A percentile compares a stretch with the other conserved stretches of the same genome.
These are phyloP conservation scores for Urocynchramus pylzowi DNA, from an alignment of 2,113 vertebrate species.

Conservation along the genomic window DNA sequence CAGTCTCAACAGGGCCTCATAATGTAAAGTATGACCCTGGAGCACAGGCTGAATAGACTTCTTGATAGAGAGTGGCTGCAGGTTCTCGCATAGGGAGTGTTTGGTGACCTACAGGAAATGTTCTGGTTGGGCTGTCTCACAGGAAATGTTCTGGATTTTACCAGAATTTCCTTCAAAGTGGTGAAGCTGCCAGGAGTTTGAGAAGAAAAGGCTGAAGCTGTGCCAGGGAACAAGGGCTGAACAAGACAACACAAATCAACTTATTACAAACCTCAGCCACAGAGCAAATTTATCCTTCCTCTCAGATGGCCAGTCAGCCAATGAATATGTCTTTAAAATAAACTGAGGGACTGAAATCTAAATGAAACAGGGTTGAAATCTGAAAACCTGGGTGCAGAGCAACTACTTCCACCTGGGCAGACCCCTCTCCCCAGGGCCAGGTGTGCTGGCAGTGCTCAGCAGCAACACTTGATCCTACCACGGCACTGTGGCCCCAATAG, in stretches of 20 bases:
- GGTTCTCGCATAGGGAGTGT: rapidly evolving
- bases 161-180: not conserved
- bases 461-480: not conserved
- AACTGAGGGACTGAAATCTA: not conserved
- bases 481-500: rapidly evolving
- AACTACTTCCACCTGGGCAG: not conserved
- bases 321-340: not conserved
- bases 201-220: not conserved
- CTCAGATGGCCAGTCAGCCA: not conserved
- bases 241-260: rapidly evolving
- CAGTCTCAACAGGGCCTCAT: not conserved
- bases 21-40: not conserved
- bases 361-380: not conserved
- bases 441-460: rapidly evolving
- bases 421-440: not conserved
- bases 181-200: not conserved
- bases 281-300: not conserved
- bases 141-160: not conserved
- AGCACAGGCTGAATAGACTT: not conserved
- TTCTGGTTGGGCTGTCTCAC: not conserved
- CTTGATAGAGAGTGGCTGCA: not conserved
- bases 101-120: not conserved
- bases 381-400: not conserved
- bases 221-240: not conserved
- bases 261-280: rapidly evolving